Evolutionary conservation across 2,888 invertebrate species (phyloP).

Genomic region (Cosmia trapezina): DNA sequence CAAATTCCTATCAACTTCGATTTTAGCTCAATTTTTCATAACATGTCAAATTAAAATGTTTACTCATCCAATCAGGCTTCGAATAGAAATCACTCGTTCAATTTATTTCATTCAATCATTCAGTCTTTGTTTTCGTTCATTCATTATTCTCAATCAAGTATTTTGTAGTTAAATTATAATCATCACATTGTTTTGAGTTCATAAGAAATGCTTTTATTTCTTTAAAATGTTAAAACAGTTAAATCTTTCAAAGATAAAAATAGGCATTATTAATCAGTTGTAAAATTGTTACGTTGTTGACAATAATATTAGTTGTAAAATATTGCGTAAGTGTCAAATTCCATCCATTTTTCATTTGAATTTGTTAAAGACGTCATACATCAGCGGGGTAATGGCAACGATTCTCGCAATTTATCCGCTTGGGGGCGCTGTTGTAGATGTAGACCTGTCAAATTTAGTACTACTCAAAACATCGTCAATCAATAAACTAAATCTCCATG

Average conservation of each 20-base stretch:
- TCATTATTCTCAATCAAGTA: slow-evolving; percentile 31
- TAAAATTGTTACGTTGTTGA: slow-evolving; percentile 66
- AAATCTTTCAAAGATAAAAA: slow-evolving; percentile 27
- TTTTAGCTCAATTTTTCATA: slow-evolving; percentile 62
- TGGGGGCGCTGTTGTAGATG: too few relatives aligned
- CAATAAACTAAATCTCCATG: too few relatives aligned
- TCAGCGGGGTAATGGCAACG: neutral
- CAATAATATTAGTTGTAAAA: slow-evolving; percentile 75
- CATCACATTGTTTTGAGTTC: slow-evolving; percentile 45
- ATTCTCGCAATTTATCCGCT: too few relatives aligned
- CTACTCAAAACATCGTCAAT: too few relatives aligned
- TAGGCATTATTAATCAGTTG: slow-evolving; percentile 44
- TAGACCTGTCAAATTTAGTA: too few relatives aligned
- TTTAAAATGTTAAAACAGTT: neutral
- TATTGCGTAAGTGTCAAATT: slow-evolving; percentile 74
- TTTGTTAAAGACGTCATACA: slow-evolving; percentile 29
- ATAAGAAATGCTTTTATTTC: slow-evolving; percentile 15
- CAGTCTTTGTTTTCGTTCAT: slow-evolving; percentile 32
- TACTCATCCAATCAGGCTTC: slow-evolving; percentile 32
- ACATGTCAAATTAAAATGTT: slow-evolving; percentile 36
- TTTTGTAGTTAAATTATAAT: slow-evolving; percentile 46
- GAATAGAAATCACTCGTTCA: slow-evolving; percentile 36
- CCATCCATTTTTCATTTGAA: slow-evolving; percentile 75
- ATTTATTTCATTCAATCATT: slow-evolving; percentile 29
- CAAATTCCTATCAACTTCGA: slow-evolving; percentile 20